phyloP scores from a whole-genome alignment of 2,797 vertebrate genomes.

The Bryconaethiops microstoma region DNA sequence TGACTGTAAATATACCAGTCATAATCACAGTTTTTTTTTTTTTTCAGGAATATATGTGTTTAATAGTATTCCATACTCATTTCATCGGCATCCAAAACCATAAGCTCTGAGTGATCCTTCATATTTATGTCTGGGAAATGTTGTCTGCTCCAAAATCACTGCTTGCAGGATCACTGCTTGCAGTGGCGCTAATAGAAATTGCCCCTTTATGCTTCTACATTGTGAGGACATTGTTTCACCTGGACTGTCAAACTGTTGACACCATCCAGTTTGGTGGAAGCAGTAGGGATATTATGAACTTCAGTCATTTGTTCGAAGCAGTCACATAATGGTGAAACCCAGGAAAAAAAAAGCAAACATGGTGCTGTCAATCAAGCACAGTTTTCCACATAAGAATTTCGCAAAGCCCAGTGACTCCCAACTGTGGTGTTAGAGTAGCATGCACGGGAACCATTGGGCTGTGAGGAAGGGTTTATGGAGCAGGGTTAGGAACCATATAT shows the following conservation, averaged over 20 bases:
- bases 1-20: conserved; percentile 88
- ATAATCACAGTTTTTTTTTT: conserved; percentile 59
- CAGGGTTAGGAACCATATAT: not conserved
- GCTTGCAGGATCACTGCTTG: too few species aligned
- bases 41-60: conserved; percentile 56
- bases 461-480: not conserved
- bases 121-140: conserved; percentile 67
- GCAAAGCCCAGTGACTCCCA: not conserved
- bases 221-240: not conserved
- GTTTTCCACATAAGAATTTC: not conserved
- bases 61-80: conserved; percentile 22
- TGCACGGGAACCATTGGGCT: too few species aligned
- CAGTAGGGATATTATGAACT: not conserved
- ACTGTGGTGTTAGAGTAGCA: not conserved
- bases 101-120: conserved; percentile 71
- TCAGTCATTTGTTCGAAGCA: not conserved
- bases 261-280: too few species aligned
- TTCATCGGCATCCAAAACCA: conserved; percentile 69
- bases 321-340: not conserved
- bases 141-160: conserved; percentile 81
- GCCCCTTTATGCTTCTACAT: conserved; percentile 18
- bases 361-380: not conserved
- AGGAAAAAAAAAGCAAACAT: not conserved
- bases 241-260: not conserved
- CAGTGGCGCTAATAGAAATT: conserved; percentile 30